Percentiles rank a stretch among this genome's conserved stretches.
Evolutionary conservation across 2,797 vertebrate genomes (phyloP).

Genomic region (Serranus cabrilla): DNA sequence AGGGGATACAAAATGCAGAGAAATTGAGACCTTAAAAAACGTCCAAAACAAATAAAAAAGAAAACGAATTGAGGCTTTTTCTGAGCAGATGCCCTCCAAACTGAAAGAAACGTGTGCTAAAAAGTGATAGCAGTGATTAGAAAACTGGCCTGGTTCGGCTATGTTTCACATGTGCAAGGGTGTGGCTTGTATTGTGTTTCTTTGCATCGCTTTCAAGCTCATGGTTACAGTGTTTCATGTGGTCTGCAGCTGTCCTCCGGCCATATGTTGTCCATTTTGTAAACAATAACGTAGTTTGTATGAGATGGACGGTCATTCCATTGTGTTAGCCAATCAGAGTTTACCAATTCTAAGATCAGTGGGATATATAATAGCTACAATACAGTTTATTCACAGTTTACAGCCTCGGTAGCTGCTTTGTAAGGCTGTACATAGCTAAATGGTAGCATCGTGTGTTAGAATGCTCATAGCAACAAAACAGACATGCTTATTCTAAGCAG

Average conservation of each 20-base stretch:
- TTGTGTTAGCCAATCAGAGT: slow-evolving; percentile 1
- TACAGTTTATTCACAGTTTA: too few species aligned
- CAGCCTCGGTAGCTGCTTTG: background rate
- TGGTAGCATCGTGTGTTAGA: background rate
- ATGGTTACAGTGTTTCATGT: slow-evolving; percentile 13
- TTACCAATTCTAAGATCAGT: background rate
- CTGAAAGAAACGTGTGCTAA: slow-evolving; percentile 32
- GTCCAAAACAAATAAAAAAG: slow-evolving; percentile 53
- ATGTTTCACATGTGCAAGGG: slow-evolving; percentile 45
- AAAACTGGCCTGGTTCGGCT: slow-evolving; percentile 40
- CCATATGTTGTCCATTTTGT: slow-evolving; percentile 21
- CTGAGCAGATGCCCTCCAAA: slow-evolving; percentile 59
- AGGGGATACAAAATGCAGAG: slow-evolving; percentile 57
- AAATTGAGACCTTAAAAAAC: slow-evolving; percentile 72
- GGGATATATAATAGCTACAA: background rate
- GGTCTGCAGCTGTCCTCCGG: slow-evolving; percentile 19
- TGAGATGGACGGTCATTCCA: rapidly evolving
- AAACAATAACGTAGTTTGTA: slow-evolving; percentile 1
- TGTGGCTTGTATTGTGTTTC: slow-evolving; percentile 51
- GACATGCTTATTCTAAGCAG: background rate
- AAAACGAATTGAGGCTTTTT: slow-evolving; percentile 47
- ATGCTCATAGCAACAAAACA: background rate
- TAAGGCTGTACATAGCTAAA: background rate
- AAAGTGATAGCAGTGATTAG: slow-evolving; percentile 66
- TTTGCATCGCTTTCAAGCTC: slow-evolving; percentile 14